phyloP scores from a whole-genome alignment of 2,888 invertebrate genomes.

The Sarcophaga caerulescens region DNA sequence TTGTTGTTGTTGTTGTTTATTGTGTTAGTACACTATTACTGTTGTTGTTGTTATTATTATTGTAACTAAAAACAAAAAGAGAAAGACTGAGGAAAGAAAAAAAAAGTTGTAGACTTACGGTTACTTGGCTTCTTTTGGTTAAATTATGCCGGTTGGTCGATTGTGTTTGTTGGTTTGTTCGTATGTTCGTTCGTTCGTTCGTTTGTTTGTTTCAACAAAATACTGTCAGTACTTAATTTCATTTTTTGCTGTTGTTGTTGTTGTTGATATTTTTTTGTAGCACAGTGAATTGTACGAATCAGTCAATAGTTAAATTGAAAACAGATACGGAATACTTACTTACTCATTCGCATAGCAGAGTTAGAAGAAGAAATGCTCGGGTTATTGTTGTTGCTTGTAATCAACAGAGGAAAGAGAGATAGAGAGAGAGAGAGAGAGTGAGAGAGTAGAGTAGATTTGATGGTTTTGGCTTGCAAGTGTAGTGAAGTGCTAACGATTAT shows the following conservation, averaged over 20 bases:
- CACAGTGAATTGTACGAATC: slow-evolving; percentile 41
- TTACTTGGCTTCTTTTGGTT: slow-evolving; percentile 69
- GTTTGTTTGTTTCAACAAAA: slow-evolving; percentile 31
- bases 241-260: background rate
- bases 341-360: background rate
- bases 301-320: slow-evolving; percentile 55
- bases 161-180: background rate
- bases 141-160: slow-evolving; percentile 64
- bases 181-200: slow-evolving; percentile 7
- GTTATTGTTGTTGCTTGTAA: background rate
- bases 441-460: too few relatives aligned
- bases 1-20: slow-evolving; percentile 12
- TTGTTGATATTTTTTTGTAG: background rate
- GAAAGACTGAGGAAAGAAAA: slow-evolving; percentile 48
- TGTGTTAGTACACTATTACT: too few relatives aligned
- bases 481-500: background rate
- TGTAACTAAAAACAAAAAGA: slow-evolving; percentile 36
- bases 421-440: too few relatives aligned
- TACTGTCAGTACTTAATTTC: slow-evolving; percentile 36
- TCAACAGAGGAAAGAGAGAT: too few relatives aligned
- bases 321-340: slow-evolving; percentile 17
- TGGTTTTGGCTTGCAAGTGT: background rate
- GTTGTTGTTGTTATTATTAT: background rate
- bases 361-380: background rate
- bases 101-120: slow-evolving; percentile 62